phyloP scores from a whole-genome alignment of 2,888 invertebrate species.

The Agelastica alni region DNA sequence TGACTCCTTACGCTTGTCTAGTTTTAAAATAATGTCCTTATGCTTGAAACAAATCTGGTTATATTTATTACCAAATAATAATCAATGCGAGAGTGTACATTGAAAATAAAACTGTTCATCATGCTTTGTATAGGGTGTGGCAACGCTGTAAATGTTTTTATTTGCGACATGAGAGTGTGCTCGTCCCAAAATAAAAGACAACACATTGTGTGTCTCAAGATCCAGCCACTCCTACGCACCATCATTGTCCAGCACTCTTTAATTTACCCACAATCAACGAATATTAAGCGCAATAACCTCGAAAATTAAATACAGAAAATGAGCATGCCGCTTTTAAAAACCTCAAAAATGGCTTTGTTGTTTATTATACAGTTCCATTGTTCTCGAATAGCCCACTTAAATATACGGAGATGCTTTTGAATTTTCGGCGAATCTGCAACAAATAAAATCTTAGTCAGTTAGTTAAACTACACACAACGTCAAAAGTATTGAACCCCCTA shows the following conservation, averaged over 20 bases:
- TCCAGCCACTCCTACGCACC: slow-evolving; percentile 32
- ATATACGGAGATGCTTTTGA: not conserved
- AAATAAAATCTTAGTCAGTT: too few relatives aligned
- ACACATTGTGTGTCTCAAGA: slow-evolving; percentile 17
- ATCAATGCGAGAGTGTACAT: too few relatives aligned
- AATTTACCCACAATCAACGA: slow-evolving; percentile 30
- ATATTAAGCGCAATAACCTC: slow-evolving; percentile 24
- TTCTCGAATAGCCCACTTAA: not conserved
- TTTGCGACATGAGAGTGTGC: slow-evolving; percentile 12
- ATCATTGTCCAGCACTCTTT: slow-evolving; percentile 32
- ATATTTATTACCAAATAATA: too few relatives aligned
- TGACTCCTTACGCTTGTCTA: too few relatives aligned
- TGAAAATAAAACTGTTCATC: too few relatives aligned
- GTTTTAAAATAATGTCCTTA: too few relatives aligned
- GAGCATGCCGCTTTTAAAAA: slow-evolving; percentile 9
- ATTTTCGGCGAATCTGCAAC: not conserved
- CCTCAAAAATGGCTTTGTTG: slow-evolving; percentile 8
- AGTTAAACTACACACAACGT: too few relatives aligned
- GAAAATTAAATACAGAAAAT: slow-evolving; percentile 11
- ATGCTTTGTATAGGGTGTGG: too few relatives aligned
- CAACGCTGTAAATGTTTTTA: not conserved
- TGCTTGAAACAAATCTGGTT: too few relatives aligned
- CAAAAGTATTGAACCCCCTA: too few relatives aligned
- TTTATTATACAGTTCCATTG: slow-evolving; percentile 5
- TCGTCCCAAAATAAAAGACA: slow-evolving; percentile 6